Evolutionary conservation across 2,797 vertebrate species (phyloP), one percentile per base, ranked within the genome.

Genomic region (Tapirus indicus): DNA sequence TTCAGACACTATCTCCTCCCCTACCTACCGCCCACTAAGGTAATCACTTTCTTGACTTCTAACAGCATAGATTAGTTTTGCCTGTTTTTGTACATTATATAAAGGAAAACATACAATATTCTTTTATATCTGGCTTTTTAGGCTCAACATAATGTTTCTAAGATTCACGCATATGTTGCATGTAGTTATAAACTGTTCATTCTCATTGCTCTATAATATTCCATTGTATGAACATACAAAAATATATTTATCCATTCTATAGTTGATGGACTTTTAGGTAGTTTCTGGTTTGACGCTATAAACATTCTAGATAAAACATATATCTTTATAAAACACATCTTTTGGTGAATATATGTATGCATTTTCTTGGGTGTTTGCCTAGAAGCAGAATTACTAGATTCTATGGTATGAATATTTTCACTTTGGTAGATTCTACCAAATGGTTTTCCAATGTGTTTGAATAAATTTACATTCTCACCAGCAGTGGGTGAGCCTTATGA

Each of bases 201-300:
- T 88, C 47, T 78, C 32, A 12, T 4, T 93, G 60, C 16, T 94
- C 25, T 58, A 60, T 64, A 85, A 12, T 56, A 79, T 20, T 86
- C 69, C 79, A 92, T 20, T 21, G n/a, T 23, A 60, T 90, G 74
- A 86, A 74, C 35, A 91, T 7, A 80, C 32, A 85, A 68, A 94
- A 96, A 83, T n/a, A 2, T 68, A 89, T 35, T 47, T 79, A 71
- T 60, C 18, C 60, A 29, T 86, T 52, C 41, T 69, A 49, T 1
- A 44, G 23, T 7, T 84, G 38, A 54, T 17, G 35, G 32, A 49
- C 72, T 78, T 66, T 68, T n/a, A 56, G 41, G 35, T 75, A 93
- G 44, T 74, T 79, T 92, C 80, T 79, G 35, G 52, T 75, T 86
- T 97, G 54, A 77, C 17, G 74, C 41, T 95, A 29, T 68, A 97